phyloP scores from a whole-genome alignment of 2,888 invertebrate genomes.

The Dromius quadrimaculatus region DNA sequence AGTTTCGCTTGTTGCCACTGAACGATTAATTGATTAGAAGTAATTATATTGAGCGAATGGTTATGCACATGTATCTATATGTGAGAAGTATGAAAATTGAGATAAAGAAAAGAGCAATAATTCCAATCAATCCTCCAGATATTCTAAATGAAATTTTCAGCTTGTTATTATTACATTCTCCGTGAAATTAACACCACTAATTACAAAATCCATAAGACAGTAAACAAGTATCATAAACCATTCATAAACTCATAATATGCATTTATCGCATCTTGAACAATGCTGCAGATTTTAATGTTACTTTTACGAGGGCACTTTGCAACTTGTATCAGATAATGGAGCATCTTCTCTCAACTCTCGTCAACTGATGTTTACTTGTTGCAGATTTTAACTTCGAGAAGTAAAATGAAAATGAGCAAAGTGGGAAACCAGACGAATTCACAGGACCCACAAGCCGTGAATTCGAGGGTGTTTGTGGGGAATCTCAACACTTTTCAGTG shows the following conservation, averaged over 20 bases:
- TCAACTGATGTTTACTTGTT: slow-evolving; percentile 12
- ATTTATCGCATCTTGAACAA: background rate
- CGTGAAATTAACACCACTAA: background rate
- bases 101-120: too few species aligned
- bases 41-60: too few species aligned
- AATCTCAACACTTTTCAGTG: slow-evolving; percentile 84
- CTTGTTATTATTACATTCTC: too few species aligned
- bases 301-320: background rate
- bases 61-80: too few species aligned
- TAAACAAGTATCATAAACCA: background rate
- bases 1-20: too few species aligned
- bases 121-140: too few species aligned
- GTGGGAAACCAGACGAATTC: slow-evolving; percentile 82
- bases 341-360: too few species aligned
- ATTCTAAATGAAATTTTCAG: too few species aligned
- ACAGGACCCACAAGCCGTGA: slow-evolving; percentile 81
- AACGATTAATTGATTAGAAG: too few species aligned
- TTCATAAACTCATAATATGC: background rate
- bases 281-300: background rate
- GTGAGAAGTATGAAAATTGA: too few species aligned
- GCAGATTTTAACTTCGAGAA: background rate
- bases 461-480: slow-evolving; percentile 83
- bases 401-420: slow-evolving; percentile 79
- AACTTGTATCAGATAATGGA: background rate
- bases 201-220: background rate